phyloP scores from a whole-genome alignment of 2,888 invertebrate genomes.

The Noctua pronuba region DNA sequence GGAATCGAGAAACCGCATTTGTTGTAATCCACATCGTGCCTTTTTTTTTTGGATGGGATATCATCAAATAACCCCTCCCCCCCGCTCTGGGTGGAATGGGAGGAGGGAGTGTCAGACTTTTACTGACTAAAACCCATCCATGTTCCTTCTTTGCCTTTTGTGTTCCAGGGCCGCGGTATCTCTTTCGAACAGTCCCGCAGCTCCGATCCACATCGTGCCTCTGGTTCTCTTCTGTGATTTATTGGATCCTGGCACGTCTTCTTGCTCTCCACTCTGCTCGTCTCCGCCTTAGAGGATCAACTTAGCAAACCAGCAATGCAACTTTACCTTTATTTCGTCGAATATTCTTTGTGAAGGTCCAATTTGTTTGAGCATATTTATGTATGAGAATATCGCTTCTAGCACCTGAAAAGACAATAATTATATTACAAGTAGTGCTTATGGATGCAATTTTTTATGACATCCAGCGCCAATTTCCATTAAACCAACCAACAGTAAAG shows the following conservation, averaged over 20 bases:
- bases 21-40: background rate
- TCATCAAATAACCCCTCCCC: no score
- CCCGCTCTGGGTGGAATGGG: no score
- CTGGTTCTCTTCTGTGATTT: background rate
- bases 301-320: background rate
- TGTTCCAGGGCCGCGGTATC: no score
- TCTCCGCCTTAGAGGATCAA: background rate
- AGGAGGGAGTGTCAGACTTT: no score
- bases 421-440: no score
- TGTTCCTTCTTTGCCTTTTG: no score
- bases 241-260: background rate
- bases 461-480: background rate
- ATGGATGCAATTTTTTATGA: background rate
- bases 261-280: background rate
- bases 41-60: no score
- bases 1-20: background rate
- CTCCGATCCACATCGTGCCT: background rate
- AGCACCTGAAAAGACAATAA: slow-evolving; percentile 90
- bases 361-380: slow-evolving; percentile 92
- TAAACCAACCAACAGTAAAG: no score
- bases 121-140: no score
- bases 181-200: no score
- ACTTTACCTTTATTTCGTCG: slow-evolving; percentile 91
- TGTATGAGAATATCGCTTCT: slow-evolving; percentile 94
- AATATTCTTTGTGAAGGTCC: slow-evolving; percentile 93